phyloP scores from a whole-genome alignment of 2,797 vertebrate genomes.

The Buphagus erythrorhynchus region DNA sequence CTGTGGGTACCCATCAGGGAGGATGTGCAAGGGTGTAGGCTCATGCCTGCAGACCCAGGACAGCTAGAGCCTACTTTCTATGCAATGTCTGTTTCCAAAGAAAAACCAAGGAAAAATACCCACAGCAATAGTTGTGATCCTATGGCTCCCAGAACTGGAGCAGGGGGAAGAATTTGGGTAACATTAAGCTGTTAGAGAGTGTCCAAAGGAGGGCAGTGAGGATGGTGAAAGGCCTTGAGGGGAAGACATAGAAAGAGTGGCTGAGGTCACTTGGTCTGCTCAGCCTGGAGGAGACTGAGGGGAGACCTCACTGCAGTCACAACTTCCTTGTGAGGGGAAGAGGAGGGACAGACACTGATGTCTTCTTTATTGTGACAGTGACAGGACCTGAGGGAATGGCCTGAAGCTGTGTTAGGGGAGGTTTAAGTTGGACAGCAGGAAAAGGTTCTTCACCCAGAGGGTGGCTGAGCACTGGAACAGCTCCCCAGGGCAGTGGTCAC shows the following conservation, averaged over 20 bases:
- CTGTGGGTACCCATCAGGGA: background rate
- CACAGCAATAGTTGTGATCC: background rate
- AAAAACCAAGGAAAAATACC: background rate
- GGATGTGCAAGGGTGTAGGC: background rate
- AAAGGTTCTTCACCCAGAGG: background rate
- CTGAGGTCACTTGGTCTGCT: background rate
- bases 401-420: background rate
- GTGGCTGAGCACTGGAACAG: background rate
- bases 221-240: background rate
- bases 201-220: rapidly evolving
- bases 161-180: background rate
- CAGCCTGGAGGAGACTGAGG: background rate
- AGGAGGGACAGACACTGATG: rapidly evolving
- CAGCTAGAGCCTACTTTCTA: background rate
- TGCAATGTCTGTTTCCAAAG: background rate
- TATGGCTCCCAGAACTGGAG: background rate
- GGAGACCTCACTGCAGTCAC: background rate
- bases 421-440: background rate
- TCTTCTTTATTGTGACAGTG: background rate
- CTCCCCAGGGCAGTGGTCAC: rapidly evolving
- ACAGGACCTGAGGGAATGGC: background rate
- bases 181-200: background rate
- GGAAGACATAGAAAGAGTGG: rapidly evolving
- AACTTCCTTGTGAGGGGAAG: rapidly evolving
- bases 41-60: background rate